Evolutionary conservation across 2,797 vertebrate species (phyloP), one percentile per base, ranked within the genome.

Genomic region (Myiotriccus ornatus): DNA sequence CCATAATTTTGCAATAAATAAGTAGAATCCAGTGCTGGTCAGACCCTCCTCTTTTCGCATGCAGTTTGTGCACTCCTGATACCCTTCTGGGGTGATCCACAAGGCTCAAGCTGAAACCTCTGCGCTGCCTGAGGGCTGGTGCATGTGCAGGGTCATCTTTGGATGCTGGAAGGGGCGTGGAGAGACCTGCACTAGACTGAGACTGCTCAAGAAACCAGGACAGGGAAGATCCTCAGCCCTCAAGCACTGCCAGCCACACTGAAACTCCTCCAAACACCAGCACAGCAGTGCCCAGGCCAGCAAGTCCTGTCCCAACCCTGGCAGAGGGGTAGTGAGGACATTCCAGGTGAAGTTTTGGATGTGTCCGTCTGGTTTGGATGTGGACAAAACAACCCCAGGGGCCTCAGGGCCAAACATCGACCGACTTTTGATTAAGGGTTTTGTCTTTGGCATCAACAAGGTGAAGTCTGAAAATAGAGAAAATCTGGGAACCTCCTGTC

Each of bases 231-330:
- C 11, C 14, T 1, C 17, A 68, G 3, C 21, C 17, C 39, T n/a
- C 35, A 32, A 19, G 12, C 0, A 0, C 57, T n/a, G 14, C 14
- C 22, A 18, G 46, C 47, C 35, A 35, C 22, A 5, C 39, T 16
- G 47, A 43, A 83, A 70, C n/a, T 9, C 41, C 2, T 9, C 21
- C 43, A 30, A 11, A 27, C 14, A 7, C 11, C 57, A 71, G 27
- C 41, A 60, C 1, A 78, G 64, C 1, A 0, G 2, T 49, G 65
- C 22, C 59, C 59, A 53, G 50, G 24, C 3, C 30, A 27, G 22
- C 18, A 30, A 12, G 21, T 62, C 19, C 55, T 65, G 12, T 10
- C 13, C 19, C 53, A 47, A 0, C 6, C 20, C 35, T 24, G 39
- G 24, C 12, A 14, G 2, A 24, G 23, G 7, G 21, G 10, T 27